Conservation (phyloP, 2,797 vertebrate species). For the Pipistrellus pipistrellus region DNA sequence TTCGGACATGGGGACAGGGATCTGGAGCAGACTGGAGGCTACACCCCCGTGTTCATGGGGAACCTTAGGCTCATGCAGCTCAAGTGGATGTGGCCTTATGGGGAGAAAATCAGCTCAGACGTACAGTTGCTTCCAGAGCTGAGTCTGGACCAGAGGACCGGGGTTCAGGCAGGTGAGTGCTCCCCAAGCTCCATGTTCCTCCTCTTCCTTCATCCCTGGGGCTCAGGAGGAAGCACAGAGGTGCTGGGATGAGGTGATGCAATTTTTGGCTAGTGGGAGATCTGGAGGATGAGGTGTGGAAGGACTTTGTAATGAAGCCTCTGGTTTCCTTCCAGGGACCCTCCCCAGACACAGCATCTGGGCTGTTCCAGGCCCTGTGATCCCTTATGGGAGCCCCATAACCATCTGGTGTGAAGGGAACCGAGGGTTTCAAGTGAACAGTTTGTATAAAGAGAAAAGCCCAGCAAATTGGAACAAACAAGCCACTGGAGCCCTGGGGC, state of each 20-base stretch:
- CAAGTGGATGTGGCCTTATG: not conserved
- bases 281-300: no score
- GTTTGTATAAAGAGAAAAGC: no score
- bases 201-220: not conserved
- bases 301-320: no score
- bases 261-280: no score
- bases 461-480: no score
- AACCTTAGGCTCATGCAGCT: not conserved
- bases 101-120: not conserved
- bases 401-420: no score
- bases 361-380: no score
- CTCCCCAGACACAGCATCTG: no score
- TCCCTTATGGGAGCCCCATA: no score
- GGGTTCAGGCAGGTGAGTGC: not conserved
- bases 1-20: not conserved
- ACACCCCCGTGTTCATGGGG: not conserved
- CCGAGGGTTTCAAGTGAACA: no score
- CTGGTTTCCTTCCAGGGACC: no score
- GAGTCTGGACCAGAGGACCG: not conserved
- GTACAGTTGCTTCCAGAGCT: not conserved
- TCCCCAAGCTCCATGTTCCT: not conserved
- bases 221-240: not conserved
- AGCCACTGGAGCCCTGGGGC: no score
- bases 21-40: not conserved
- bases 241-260: not conserved